A percentile compares a stretch with the other conserved stretches of the same genome.
Conservation (phyloP, 2,797 vertebrate species). For the Lepilemur septentrionalis region DNA sequence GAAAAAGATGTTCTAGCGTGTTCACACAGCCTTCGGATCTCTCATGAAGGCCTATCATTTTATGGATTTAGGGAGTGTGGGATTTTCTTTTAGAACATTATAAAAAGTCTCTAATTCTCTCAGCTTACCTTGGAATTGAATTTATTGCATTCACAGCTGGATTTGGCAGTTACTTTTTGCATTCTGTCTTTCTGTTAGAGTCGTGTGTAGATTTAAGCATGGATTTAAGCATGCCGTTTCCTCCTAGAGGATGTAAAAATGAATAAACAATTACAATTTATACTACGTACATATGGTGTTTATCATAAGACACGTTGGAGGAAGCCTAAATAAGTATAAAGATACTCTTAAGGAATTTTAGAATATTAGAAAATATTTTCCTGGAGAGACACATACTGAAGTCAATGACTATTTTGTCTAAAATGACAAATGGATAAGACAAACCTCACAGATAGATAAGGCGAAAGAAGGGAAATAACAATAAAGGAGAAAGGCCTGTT, state of each 20-base stretch:
- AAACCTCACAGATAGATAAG: slow-evolving; percentile 72
- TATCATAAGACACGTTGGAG: slow-evolving; percentile 15
- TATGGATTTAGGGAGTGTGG: not conserved
- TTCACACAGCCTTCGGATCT: not conserved
- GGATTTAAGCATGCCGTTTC: not conserved
- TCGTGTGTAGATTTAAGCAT: not conserved
- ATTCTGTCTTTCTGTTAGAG: not conserved
- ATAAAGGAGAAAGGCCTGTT: slow-evolving; percentile 76
- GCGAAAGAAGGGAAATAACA: slow-evolving; percentile 77
- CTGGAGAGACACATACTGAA: slow-evolving; percentile 61
- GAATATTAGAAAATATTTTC: slow-evolving; percentile 39
- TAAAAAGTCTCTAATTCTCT: not conserved
- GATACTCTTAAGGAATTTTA: slow-evolving; percentile 16
- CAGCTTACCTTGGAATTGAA: not conserved
- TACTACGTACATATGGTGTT: not conserved
- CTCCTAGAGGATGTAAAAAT: slow-evolving; percentile 4
- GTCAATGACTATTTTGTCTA: slow-evolving; percentile 65
- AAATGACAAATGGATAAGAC: slow-evolving; percentile 54
- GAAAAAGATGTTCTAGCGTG: not conserved
- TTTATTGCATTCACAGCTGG: not conserved
- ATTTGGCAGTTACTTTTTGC: not conserved
- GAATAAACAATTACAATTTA: not conserved
- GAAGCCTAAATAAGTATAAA: not conserved
- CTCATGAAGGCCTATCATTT: not conserved
- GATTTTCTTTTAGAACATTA: not conserved